Base-by-base conservation (phyloP, 2,113 vertebrate genomes). In the Delphinus delphis region DNA sequence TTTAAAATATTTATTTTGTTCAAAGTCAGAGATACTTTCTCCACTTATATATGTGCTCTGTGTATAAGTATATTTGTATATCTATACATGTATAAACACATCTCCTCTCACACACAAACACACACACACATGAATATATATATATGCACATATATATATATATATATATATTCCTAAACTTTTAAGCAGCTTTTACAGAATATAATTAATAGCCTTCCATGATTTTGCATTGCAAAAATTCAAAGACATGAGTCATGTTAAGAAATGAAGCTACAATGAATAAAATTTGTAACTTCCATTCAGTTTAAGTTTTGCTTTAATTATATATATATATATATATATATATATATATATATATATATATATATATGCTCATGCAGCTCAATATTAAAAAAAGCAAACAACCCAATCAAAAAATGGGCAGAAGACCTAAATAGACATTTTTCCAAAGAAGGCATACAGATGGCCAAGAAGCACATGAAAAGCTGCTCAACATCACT, bases 1-100 rank as follows among this genome's bases (percentile, higher is more conserved):
- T 55, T 84, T 77, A 41, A 84, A 79, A 77, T 68, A 92, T 33
- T 50, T 68, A 50, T n/a, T 83, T 76, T 5, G 58, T 79, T 89
- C 26, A 76, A 50, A 18, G n/a, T 83, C n/a, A 76, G 60, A 18
- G n/a, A 62, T 55, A 36, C 53, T 77, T 93, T 70, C 2, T 53
- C 20, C 2, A 68, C 1, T 63, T 53, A 44, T 18, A 47, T 58
- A 84, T 41, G 4, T 73, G 38, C 44, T 74, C 2, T 68, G 2
- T 87, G 6, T 86, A 47, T 55, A 58, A 74, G 8, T 88, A 74
- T 88, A 74, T 68, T 3, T 82, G 58, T 38, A 53, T 63, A 55
- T 26, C 60, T 5, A 81, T 6, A 33, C 4, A 25, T 28, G 10
- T 23, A 41, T 88, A 95, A 47, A 82, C 23, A 73, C 3, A 47